Conservation (phyloP, 2,797 vertebrate species). For the Characodon lateralis region DNA sequence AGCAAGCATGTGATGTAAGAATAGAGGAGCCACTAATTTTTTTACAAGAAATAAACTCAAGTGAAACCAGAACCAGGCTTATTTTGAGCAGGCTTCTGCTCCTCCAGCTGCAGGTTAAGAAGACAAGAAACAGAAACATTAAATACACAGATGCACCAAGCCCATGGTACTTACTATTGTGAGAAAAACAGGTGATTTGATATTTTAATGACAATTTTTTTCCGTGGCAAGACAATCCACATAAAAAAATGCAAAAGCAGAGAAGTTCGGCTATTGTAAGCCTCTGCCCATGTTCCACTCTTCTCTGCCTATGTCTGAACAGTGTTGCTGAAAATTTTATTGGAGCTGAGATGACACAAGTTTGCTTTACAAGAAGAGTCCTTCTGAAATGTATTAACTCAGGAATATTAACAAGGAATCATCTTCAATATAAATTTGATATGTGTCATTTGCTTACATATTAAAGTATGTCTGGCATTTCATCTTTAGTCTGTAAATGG, state of each 20-base stretch:
- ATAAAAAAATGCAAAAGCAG: neutral
- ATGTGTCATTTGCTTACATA: neutral
- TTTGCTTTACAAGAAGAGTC: conserved; percentile 1
- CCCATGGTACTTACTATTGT: neutral
- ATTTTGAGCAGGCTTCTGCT: neutral
- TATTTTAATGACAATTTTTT: neutral
- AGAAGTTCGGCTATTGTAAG: neutral
- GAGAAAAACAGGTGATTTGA: neutral
- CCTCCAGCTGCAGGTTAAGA: neutral
- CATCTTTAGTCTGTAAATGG: neutral
- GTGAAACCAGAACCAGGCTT: neutral
- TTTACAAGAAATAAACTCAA: too few species aligned
- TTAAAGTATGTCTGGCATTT: neutral
- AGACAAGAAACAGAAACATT: neutral
- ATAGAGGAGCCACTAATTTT: too few species aligned
- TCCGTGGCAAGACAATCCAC: neutral
- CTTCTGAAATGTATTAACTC: conserved; percentile 59
- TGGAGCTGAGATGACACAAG: conserved; percentile 40
- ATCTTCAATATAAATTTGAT: conserved; percentile 2
- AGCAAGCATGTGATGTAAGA: too few species aligned
- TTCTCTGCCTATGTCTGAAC: conserved; percentile 23
- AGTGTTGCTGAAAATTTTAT: conserved; percentile 47
- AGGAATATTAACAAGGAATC: conserved; percentile 68
- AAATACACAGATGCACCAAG: neutral
- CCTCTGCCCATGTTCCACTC: neutral